Percentiles rank a stretch among this genome's conserved stretches.
Conservation (phyloP, 1,140 invertebrate species). For the Nephila pilipes region DNA sequence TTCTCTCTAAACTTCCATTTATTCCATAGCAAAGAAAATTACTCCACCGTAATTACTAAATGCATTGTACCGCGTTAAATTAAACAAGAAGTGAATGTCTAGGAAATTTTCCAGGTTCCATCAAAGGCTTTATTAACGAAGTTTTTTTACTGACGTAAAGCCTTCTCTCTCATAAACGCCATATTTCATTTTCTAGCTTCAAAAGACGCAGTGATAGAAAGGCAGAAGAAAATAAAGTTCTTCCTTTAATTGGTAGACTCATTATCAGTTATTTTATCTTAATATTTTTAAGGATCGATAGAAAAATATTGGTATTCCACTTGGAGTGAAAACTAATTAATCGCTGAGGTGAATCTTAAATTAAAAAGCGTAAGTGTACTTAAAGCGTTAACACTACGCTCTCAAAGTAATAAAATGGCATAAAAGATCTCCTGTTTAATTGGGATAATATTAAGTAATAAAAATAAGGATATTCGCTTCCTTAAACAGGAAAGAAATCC, state of each 20-base stretch:
- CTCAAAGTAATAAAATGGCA: too few relatives aligned
- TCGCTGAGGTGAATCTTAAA: neutral
- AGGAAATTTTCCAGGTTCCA: neutral
- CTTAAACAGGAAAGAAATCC: too few relatives aligned
- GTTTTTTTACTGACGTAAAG: neutral
- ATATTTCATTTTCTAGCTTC: neutral
- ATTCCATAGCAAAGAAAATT: too few relatives aligned
- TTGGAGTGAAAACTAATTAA: neutral
- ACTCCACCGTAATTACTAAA: too few relatives aligned
- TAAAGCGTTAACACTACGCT: too few relatives aligned
- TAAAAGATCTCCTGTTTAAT: too few relatives aligned
- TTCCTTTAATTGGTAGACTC: neutral
- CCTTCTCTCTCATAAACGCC: neutral
- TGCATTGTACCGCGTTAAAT: too few relatives aligned
- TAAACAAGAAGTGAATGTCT: neutral
- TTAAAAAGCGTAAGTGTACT: too few relatives aligned
- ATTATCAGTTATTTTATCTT: neutral
- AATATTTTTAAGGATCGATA: neutral
- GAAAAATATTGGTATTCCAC: neutral
- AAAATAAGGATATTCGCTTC: too few relatives aligned
- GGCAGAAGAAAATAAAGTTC: neutral
- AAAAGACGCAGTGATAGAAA: neutral
- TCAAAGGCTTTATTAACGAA: neutral
- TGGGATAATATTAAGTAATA: too few relatives aligned
- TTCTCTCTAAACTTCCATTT: too few relatives aligned